Evolutionary conservation across 2,888 invertebrate species (phyloP), one percentile per base, ranked within the genome.

Genomic region (Lepetodrilus schrolli): DNA sequence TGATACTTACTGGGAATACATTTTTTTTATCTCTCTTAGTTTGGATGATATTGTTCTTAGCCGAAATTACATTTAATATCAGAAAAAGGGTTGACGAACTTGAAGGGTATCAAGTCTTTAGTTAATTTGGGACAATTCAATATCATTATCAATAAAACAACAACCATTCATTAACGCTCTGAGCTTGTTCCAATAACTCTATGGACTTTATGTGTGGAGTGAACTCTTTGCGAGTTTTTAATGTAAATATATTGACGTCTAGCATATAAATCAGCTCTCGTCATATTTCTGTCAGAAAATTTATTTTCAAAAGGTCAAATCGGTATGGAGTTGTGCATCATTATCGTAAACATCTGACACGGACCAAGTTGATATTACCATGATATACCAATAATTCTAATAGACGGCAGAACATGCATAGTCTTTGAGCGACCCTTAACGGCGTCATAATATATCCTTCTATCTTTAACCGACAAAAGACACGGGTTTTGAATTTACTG

Each of bases 401-500:
- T 7, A 30, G 30, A 30, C 26, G 30, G 34, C 58, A 26, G 58
- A 58, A 30, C 58, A 3, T 5, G n/a, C 13, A 3, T 30, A 34
- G 3, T 34, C 30, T 30, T 58, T 58, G 58, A 58, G 26, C 8
- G 58, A 1, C 8, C 34, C 2, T 4, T 34, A 26, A 34, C 58
- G 30, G 34, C n/a, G 7, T 30, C 26, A n/a, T 30, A 30, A 58
- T 68, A 68, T 68, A 68, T 68, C 26, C 23, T 47, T 23, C 23
- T 17, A 26, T 26, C 68, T 23, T 68, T 68, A 17, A 38, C 47
- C 26, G 17, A 43, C 68, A 68, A 68, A 68, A 47, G 43, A 68
- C 68, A 68, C 38, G 68, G 38, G 21, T 68, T 68, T 68, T 47
- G 47, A 68, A 68, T 68, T 68, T 68, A 30, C 68, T 68, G 20